Conservation (phyloP, 2,113 vertebrate species). For the Bambusicola thoracicus region DNA sequence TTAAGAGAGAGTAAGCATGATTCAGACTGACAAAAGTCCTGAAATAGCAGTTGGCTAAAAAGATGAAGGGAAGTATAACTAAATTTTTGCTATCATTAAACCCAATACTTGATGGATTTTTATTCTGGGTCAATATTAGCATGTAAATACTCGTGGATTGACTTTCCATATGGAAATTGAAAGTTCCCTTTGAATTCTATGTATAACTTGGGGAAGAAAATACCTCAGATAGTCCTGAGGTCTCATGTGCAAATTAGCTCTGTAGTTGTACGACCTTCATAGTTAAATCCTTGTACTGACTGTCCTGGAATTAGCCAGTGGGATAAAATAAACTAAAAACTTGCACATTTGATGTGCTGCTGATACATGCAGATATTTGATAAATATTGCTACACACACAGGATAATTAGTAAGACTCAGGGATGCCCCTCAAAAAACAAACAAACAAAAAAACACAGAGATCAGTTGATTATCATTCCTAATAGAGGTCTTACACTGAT, state of each 20-base stretch:
- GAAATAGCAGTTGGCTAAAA: not conserved
- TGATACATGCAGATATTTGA: not conserved
- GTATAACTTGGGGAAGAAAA: not conserved
- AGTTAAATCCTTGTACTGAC: not conserved
- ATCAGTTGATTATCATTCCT: not conserved
- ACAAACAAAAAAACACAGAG: not conserved
- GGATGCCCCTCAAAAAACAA: not conserved
- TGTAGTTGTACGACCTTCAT: not conserved
- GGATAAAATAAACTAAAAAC: not conserved
- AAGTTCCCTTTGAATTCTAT: not conserved
- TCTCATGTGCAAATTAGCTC: not conserved
- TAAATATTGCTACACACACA: not conserved
- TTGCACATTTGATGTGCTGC: not conserved
- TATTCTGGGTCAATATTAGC: not conserved
- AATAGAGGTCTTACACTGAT: not conserved
- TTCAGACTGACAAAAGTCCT: not conserved
- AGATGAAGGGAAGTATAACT: not conserved
- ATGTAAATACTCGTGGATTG: not conserved
- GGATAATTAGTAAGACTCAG: not conserved
- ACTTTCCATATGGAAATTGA: not conserved
- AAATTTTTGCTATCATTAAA: not conserved
- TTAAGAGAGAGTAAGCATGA: not conserved
- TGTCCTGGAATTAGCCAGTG: not conserved
- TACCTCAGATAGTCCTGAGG: not conserved
- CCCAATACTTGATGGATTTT: not conserved